phyloP scores from a whole-genome alignment of 2,113 vertebrate genomes.

The Charina bottae region DNA sequence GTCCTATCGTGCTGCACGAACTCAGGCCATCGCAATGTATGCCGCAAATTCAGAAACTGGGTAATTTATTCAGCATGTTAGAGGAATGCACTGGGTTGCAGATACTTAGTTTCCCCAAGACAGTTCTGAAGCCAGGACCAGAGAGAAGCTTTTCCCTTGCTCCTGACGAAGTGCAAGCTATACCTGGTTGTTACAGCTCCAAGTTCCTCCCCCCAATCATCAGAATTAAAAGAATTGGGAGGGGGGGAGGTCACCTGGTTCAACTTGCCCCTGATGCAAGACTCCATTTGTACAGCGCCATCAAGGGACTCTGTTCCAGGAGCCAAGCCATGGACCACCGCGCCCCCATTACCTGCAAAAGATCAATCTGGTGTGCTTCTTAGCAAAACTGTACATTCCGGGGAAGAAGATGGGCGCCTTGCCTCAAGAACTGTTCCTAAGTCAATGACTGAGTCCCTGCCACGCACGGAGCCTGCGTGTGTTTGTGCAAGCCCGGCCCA shows the following conservation, averaged over 20 bases:
- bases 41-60: not conserved
- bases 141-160: not conserved
- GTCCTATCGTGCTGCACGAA: too few relatives aligned
- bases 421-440: not conserved
- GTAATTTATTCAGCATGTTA: not conserved
- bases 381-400: not conserved
- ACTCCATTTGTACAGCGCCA: not conserved
- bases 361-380: not conserved
- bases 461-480: not conserved
- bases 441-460: not conserved
- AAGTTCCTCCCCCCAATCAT: not conserved
- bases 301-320: not conserved
- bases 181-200: not conserved
- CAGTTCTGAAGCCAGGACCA: not conserved
- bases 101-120: not conserved
- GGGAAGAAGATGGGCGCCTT: not conserved
- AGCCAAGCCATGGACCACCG: not conserved
- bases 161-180: not conserved
- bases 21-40: not conserved
- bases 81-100: too few relatives aligned
- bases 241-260: not conserved
- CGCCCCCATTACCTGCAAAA: not conserved
- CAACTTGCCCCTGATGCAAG: not conserved
- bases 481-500: not conserved
- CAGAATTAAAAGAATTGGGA: not conserved